Evolutionary conservation across 2,113 vertebrate genomes (phyloP).

Genomic region (Caranx ignobilis): DNA sequence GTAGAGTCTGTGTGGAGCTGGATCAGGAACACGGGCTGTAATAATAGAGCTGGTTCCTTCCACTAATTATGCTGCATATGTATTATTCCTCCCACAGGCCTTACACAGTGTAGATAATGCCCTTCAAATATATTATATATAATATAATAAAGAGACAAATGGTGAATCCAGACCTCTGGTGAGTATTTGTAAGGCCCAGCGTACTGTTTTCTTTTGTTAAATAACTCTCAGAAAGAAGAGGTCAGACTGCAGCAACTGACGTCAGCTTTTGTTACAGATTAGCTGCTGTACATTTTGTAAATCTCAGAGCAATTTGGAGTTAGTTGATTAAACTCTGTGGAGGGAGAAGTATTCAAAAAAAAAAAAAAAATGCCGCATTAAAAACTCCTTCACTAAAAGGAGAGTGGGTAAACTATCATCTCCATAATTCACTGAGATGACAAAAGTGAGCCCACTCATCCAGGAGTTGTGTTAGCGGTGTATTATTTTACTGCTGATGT

Average conservation of each 20-base stretch:
- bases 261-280: background rate
- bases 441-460: background rate
- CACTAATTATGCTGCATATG: constrained; percentile 42
- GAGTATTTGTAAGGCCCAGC: background rate
- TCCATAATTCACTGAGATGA: background rate
- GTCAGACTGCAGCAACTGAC: background rate
- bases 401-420: background rate
- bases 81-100: constrained; percentile 37
- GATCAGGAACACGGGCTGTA: constrained; percentile 48
- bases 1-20: constrained; percentile 45
- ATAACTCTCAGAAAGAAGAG: background rate
- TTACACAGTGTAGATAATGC: background rate
- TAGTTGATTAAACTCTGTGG: background rate
- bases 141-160: background rate
- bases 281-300: background rate
- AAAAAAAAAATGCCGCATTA: background rate
- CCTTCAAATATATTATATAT: background rate
- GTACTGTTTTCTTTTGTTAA: background rate
- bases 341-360: background rate
- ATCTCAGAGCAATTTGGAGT: background rate
- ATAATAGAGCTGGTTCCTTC: constrained; percentile 14
- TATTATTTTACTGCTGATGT: background rate
- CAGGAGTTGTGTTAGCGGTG: background rate
- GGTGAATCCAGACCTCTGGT: background rate
- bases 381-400: background rate